phyloP scores from a whole-genome alignment of 2,888 invertebrate species.

The Sphinx pinastri region DNA sequence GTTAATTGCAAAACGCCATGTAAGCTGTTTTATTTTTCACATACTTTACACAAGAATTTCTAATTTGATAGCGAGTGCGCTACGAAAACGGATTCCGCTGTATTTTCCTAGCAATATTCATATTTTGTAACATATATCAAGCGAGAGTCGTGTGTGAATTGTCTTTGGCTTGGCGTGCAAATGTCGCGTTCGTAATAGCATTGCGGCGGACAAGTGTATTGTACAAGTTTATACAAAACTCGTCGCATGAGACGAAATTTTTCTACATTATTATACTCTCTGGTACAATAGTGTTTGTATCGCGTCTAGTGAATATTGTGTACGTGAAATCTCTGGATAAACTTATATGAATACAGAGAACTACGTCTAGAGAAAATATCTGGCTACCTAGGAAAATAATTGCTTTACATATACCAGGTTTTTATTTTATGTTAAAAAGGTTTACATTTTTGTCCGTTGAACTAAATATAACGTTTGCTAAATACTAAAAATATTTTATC shows the following conservation, averaged over 20 bases:
- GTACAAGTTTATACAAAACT: constrained; percentile 23
- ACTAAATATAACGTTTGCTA: too few relatives aligned
- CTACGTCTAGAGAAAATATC: too few relatives aligned
- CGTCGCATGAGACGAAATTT: constrained; percentile 28
- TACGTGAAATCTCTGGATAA: constrained; percentile 6
- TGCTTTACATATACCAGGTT: too few relatives aligned
- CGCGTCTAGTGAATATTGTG: neutral
- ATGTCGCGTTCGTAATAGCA: constrained; percentile 27
- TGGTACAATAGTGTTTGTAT: constrained; percentile 24
- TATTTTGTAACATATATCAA: constrained; percentile 25
- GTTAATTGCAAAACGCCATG: neutral
- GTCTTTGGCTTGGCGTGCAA: constrained; percentile 26
- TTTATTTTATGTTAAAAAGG: too few relatives aligned
- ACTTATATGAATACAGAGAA: neutral
- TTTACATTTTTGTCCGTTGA: too few relatives aligned
- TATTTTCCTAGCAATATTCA: constrained; percentile 26
- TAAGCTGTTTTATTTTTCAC: neutral
- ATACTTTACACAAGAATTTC: constrained; percentile 9
- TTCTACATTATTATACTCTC: constrained; percentile 26
- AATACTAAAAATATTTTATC: neutral
- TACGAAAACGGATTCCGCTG: constrained; percentile 19
- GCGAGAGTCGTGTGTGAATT: constrained; percentile 24
- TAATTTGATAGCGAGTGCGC: constrained; percentile 9
- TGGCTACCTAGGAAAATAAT: too few relatives aligned
- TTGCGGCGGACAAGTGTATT: constrained; percentile 24